Evolutionary conservation across 2,797 vertebrate genomes (phyloP), one percentile per base, ranked within the genome.

Genomic region (Hypotaenidia okinawae): DNA sequence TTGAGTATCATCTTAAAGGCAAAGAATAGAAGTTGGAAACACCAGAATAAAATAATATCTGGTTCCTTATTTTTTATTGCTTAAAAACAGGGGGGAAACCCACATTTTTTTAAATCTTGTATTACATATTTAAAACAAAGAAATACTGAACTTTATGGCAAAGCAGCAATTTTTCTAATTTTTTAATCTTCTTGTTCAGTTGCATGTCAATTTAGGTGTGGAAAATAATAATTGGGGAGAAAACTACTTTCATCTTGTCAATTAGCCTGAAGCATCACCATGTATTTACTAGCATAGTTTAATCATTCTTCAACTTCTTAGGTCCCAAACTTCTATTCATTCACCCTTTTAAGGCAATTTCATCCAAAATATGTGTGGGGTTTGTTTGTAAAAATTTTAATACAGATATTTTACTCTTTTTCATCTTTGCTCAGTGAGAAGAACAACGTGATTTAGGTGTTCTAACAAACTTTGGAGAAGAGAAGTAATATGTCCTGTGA

Each of bases 81-180:
- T 62, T 78, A 12, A 43, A 59, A 67, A 37, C 22, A 5, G 2
- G 1, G 23, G 2, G 0, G 1, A 1, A 8, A 17, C 13, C 0
- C 0, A 2, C 2, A 21, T 1, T 16, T 11, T 21, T 33, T 52
- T 79, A 84, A 54, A 22, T 52, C 16, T 59, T 79, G 5, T 47
- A 32, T 28, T 57, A 11, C 17, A 61, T 54, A 79, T 2, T n/a
- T 76, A 54, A 54, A 69, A 22, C 30, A 92, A 67, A 12, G 70
- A 10, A 61, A 67, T 62, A 78, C 5, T 54, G 28, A 73, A 55
- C 7, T 63, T 82, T 13, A 12, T 35, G 32, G 9, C 4, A 66
- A 11, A 49, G 16, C 5, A 68, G 5, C 41, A 39, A 67, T 62
- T 68, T 94, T 14, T 68, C 27, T 63, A 23, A 47, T 64, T 59